Conservation (phyloP, 2,888 invertebrate genomes). For the Lithophane semibrunnea region DNA sequence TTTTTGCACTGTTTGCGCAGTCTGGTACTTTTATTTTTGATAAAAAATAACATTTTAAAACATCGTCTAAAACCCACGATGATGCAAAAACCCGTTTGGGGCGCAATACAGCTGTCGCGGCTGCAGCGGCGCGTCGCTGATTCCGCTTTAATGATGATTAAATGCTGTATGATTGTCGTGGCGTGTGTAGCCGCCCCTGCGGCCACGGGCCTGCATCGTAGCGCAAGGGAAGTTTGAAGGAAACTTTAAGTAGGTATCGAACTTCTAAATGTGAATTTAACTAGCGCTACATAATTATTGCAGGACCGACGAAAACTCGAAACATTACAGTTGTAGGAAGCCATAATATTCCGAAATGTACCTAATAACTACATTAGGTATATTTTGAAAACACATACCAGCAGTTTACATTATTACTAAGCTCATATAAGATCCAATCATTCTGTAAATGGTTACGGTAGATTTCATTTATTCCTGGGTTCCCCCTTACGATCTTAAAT, state of each 20-base stretch:
- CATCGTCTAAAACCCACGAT: conserved; percentile 72
- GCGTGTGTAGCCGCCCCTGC: conserved; percentile 73
- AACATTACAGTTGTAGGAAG: conserved; percentile 1
- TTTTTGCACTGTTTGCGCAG: conserved; percentile 33
- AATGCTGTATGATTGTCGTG: conserved; percentile 87
- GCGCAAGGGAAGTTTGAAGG: conserved; percentile 60
- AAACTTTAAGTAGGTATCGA: conserved; percentile 55
- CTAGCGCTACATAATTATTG: conserved; percentile 25
- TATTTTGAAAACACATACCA: conserved; percentile 5
- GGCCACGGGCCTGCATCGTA: conserved; percentile 44
- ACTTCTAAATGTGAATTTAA: conserved; percentile 56
- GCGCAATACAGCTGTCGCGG: conserved; percentile 83
- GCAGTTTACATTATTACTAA: background rate
- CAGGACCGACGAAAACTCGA: conserved; percentile 5
- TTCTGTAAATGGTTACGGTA: conserved; percentile 36
- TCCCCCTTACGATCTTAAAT: conserved; percentile 38
- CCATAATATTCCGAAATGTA: conserved; percentile 3
- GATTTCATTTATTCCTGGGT: conserved; percentile 20
- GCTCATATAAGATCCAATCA: conserved; percentile 32
- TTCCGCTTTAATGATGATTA: conserved; percentile 90
- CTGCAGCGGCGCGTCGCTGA: conserved; percentile 82
- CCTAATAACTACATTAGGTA: background rate
- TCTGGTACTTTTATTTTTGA: conserved; percentile 23
- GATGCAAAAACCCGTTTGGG: conserved; percentile 79
- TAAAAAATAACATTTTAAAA: conserved; percentile 70